Conservation (phyloP, 2,888 invertebrate genomes). For the Drosophila pseudotakahashii region DNA sequence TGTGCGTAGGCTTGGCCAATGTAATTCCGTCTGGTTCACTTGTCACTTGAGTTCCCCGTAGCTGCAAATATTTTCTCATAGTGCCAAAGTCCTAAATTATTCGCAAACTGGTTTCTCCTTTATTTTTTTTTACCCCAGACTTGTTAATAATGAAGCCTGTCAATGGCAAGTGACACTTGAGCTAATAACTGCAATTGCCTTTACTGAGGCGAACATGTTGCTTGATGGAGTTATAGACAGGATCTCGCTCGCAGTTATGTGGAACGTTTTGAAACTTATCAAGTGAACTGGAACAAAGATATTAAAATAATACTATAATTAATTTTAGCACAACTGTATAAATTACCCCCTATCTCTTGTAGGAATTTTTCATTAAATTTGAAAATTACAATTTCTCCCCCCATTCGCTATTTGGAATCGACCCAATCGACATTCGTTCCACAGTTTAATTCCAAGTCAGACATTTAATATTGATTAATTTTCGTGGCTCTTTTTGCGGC, state of each 20-base stretch:
- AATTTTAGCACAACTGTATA: not conserved
- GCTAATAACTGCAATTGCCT: conserved; percentile 59
- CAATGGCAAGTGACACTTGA: conserved; percentile 55
- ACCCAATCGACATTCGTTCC: conserved; percentile 49
- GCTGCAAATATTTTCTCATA: conserved; percentile 44
- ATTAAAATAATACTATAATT: no score
- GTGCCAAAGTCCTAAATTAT: conserved; percentile 61
- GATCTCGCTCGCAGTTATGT: not conserved
- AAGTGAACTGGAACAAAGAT: no score
- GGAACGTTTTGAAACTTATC: no score
- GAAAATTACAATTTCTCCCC: conserved; percentile 3
- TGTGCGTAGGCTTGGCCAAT: conserved; percentile 22
- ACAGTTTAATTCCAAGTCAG: conserved; percentile 58
- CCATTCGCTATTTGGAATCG: not conserved
- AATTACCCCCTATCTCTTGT: not conserved
- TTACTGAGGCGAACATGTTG: conserved; percentile 6
- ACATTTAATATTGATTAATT: conserved; percentile 76
- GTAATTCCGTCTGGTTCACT: conserved; percentile 27
- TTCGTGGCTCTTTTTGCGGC: conserved; percentile 30
- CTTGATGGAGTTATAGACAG: conserved; percentile 1
- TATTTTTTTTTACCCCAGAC: conserved; percentile 3
- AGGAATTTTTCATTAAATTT: not conserved
- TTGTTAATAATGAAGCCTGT: conserved; percentile 66
- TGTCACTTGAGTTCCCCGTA: conserved; percentile 36
- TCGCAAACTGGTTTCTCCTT: conserved; percentile 54